Evolutionary conservation across 2,113 vertebrate species (phyloP), one percentile per base, ranked within the genome.

Genomic region (human): DNA sequence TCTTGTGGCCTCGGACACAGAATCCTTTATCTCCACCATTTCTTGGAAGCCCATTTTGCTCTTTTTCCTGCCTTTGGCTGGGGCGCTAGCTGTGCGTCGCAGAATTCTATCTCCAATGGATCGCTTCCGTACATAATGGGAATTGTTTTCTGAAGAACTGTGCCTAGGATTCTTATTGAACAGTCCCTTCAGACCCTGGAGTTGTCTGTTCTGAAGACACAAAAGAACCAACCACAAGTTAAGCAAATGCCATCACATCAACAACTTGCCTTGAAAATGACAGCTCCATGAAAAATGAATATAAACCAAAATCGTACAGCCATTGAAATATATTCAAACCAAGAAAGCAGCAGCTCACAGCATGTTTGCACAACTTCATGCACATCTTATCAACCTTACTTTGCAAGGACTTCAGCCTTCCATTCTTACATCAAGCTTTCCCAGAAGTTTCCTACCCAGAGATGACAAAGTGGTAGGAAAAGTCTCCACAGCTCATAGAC

Each of bases 1-100:
- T 96, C 96, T 98, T 1, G 95, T 0, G 0, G 97, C 97, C 35
- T 99, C 99, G 0, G 98, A 98, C 2, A 96, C 76, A 4, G 98
- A 97, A 30, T 99, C 99, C 97, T 99, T 99, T 18, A 98, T 97
- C 7, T 99, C 99, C 1, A 98, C 97, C 73, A 98, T 98, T 95
- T 99, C 99, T 22, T 99, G 98, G 57, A 99, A 97, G 16, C 98
- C 98, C 99, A 99, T 99, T 98, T 99, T 99, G 91, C 99, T 99
- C 98, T 99, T 99, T 98, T 99, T 99, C 76, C 99, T 99, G 52
- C 99, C 99, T 94, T 99, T 99, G 70, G 99, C 99, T 0, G 99
- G 99, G 8, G 99, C 99, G 4, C 99, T 99, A 93, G 99, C 99
- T 0, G 99, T 99, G 95, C 99, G 99, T 1, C 99, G 99, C 85